Conservation (phyloP, 2,113 vertebrate genomes). For the Hippotragus niger region DNA sequence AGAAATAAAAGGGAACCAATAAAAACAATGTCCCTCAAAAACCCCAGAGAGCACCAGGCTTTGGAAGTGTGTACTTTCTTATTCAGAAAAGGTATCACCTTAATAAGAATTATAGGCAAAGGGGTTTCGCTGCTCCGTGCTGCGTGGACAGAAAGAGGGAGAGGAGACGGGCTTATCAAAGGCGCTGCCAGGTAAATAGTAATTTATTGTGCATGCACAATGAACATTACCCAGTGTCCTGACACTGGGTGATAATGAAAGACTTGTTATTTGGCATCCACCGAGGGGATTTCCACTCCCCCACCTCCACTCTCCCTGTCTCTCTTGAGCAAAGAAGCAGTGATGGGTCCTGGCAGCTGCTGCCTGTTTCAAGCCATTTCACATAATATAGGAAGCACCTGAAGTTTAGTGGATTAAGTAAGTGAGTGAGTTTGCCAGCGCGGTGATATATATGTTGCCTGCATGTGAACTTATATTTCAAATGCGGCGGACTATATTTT, state of each 20-base stretch:
- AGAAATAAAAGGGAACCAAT: conserved; percentile 88
- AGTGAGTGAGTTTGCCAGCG: conserved; percentile 80
- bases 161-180: conserved; percentile 89
- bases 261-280: conserved; percentile 87
- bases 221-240: conserved; percentile 88
- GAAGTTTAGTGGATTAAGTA: conserved; percentile 89
- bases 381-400: conserved; percentile 88
- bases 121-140: conserved; percentile 77
- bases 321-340: conserved; percentile 84
- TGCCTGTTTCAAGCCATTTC: conserved; percentile 91
- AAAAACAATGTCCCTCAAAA: conserved; percentile 92
- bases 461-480: conserved; percentile 79
- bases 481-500: conserved; percentile 74
- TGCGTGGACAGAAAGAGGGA: conserved; percentile 79
- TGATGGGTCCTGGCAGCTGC: conserved; percentile 87
- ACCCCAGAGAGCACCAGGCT: conserved; percentile 87
- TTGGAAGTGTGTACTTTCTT: conserved; percentile 86
- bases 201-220: conserved; percentile 93
- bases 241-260: conserved; percentile 92
- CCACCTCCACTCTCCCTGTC: conserved; percentile 81
- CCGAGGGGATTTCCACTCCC: conserved; percentile 82
- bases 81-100: conserved; percentile 89
- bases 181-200: conserved; percentile 92
- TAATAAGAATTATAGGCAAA: conserved; percentile 88
- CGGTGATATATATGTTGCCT: conserved; percentile 73